These are phyloP conservation scores for Brachymystax lenok DNA, from an alignment of 2,797 vertebrate species.

Conservation along the genomic window DNA sequence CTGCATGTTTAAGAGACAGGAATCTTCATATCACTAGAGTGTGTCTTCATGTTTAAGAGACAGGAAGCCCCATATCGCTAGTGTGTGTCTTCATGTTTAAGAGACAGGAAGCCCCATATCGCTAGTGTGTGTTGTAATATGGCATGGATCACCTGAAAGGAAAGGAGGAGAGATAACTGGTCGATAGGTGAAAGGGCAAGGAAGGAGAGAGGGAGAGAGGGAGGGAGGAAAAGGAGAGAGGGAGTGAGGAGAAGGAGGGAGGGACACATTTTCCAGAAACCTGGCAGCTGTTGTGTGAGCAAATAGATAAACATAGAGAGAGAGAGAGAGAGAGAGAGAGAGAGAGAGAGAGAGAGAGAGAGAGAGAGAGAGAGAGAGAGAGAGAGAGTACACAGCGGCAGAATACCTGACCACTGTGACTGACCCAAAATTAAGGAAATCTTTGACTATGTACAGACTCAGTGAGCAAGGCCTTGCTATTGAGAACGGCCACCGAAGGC, in stretches of 20 bases:
- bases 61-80: conserved; percentile 60
- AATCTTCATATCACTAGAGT: too few species aligned
- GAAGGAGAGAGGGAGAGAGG: conserved; percentile 19
- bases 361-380: conserved; percentile 33
- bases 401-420: too few species aligned
- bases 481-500: too few species aligned
- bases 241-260: conserved; percentile 7
- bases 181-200: conserved; percentile 35
- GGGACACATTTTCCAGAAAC: conserved; percentile 66
- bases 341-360: too few species aligned
- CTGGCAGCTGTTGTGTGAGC: conserved; percentile 66
- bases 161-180: conserved; percentile 16
- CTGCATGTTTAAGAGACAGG: too few species aligned
- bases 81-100: conserved; percentile 12
- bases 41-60: conserved; percentile 31
- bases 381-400: neutral
- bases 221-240: neutral
- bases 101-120: conserved; percentile 62
- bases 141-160: conserved; percentile 41
- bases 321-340: conserved; percentile 20
- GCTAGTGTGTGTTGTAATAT: conserved; percentile 41
- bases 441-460: too few species aligned
- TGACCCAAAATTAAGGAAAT: too few species aligned
- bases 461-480: too few species aligned
- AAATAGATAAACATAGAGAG: conserved; percentile 19